Percentiles rank a stretch among this genome's conserved stretches.
phyloP scores from a whole-genome alignment of 2,113 vertebrate species.

The Pontoporia blainvillei region DNA sequence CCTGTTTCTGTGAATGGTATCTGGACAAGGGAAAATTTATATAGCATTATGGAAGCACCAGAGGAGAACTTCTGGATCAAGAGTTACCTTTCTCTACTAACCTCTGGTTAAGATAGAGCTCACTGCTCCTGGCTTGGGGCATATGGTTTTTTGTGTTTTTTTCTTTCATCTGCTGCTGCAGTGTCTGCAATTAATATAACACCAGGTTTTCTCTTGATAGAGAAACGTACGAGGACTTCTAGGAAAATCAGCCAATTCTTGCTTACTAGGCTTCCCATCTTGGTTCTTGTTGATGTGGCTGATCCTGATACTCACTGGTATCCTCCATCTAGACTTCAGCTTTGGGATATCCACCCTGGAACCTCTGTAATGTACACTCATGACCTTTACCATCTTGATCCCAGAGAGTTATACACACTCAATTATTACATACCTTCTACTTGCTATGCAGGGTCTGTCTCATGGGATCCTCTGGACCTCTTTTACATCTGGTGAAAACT shows the following conservation, averaged over 20 bases:
- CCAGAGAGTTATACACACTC: not conserved
- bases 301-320: not conserved
- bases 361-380: not conserved
- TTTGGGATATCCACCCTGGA: not conserved
- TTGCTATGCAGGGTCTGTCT: not conserved
- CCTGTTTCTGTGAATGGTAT: not conserved
- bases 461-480: not conserved
- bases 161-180: not conserved
- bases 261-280: not conserved
- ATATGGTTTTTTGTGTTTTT: not conserved
- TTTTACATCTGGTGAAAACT: not conserved
- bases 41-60: not conserved
- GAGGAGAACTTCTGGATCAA: not conserved
- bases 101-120: not conserved
- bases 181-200: not conserved
- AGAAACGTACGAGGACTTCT: not conserved
- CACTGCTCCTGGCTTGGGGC: not conserved
- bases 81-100: not conserved
- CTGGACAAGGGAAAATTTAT: not conserved
- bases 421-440: not conserved
- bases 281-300: not conserved
- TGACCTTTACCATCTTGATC: not conserved
- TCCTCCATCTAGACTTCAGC: not conserved
- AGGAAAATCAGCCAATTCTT: not conserved
- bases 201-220: not conserved